Base-by-base conservation (phyloP, 2,888 invertebrate genomes). In the Muschampia plurimacula region DNA sequence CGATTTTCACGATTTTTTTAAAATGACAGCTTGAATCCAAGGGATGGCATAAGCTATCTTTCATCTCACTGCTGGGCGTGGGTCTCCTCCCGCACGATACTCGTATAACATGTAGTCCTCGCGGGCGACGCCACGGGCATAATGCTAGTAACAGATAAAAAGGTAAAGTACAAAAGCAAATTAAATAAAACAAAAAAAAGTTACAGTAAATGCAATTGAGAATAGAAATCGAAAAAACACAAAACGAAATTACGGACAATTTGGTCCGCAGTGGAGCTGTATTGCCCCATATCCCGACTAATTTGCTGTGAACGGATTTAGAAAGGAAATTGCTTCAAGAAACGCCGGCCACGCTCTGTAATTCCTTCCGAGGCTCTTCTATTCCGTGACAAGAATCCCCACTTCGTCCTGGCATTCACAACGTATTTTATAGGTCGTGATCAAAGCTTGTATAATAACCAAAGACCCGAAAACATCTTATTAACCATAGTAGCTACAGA, bases 301-400 rank as follows among this genome's bases (percentile, higher is more conserved):
- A 72, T 72, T 72, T 72, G 67, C 72, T 72, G 52, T 62, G 72
- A 67, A 72, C 72, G 67, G 72, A 67, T 67, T 72, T 67, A 72
- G 72, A 72, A 72, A 67, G 72, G 72, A 67, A 72, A 72, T 72
- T 72, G 72, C 67, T 63, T 67, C 72, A 72, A 72, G 72, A 67
- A 67, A 62, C 67, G 72, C 55, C 67, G 62, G 62, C 62, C 72
- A 63, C 22, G 72, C 63, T 72, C 72, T 67, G 44, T 67, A 72
- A 72, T 72, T 72, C 72, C 72, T 67, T 67, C 67, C 72, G 67
- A 72, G 72, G 44, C 72, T 71, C 57, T 63, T 46, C 52, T 63
- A 52, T 67, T 72, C 63, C 72, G 72, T 72, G 72, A 72, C 72
- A 67, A 39, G 72, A 72, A 72, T 72, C 67, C 55, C 55, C 60